These are phyloP conservation scores for Drosophila eohydei DNA, from an alignment of 2,888 invertebrate species.

Conservation along the genomic window DNA sequence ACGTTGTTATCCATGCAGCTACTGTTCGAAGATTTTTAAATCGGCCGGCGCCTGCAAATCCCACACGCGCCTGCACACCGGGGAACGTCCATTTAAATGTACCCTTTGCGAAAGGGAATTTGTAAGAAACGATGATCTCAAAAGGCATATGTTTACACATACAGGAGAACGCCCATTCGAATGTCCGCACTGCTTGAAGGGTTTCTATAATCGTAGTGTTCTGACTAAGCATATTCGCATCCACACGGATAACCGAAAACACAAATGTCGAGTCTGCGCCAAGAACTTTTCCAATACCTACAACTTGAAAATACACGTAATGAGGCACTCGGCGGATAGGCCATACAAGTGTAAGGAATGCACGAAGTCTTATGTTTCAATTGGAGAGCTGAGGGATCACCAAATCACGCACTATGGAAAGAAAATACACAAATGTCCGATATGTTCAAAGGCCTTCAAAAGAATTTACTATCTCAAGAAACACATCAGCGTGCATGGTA, in stretches of 20 bases:
- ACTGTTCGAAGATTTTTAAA: not conserved
- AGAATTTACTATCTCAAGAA: too few species aligned
- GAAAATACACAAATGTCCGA: not conserved
- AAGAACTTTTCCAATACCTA: not conserved
- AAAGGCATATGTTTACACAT: not conserved
- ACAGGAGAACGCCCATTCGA: not conserved
- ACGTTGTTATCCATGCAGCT: constrained; percentile 1
- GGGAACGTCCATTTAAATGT: constrained; percentile 17
- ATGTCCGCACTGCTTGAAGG: constrained; percentile 4
- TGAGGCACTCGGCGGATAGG: not conserved
- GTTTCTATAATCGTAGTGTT: not conserved
- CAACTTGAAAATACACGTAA: not conserved
- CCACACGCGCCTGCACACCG: constrained; percentile 12
- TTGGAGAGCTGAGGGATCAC: not conserved
- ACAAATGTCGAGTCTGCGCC: not conserved
- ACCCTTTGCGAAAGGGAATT: not conserved
- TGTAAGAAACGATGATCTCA: not conserved
- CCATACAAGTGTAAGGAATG: not conserved
- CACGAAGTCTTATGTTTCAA: not conserved
- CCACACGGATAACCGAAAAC: not conserved
- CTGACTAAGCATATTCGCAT: constrained; percentile 2
- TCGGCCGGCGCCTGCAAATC: not conserved
- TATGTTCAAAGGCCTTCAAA: not conserved
- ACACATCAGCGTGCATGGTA: not conserved
- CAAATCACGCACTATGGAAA: not conserved